Conservation (phyloP, 1,140 invertebrate genomes). For the Spodoptera litura region DNA sequence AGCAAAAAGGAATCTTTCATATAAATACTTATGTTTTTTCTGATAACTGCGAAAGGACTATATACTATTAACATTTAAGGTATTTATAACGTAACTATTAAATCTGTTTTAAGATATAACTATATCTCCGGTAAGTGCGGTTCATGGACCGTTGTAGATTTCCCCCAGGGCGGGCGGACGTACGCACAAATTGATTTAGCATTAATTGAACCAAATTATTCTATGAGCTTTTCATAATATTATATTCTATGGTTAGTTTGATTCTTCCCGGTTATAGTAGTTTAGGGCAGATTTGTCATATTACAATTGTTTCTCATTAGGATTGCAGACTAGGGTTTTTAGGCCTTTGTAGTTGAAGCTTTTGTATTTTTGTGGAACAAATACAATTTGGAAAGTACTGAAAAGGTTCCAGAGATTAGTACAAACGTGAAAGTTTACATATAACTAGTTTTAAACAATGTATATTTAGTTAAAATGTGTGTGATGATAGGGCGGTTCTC, state of each 20-base stretch:
- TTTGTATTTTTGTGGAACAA: no score
- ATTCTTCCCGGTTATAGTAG: no score
- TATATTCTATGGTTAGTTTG: no score
- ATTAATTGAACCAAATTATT: slow-evolving; percentile 4
- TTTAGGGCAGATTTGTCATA: no score
- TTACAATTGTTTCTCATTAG: no score
- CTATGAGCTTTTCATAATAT: no score
- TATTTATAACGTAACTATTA: neutral
- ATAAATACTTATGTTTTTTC: no score
- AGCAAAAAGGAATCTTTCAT: no score
- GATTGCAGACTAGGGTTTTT: no score
- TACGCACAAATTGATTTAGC: slow-evolving; percentile 18
- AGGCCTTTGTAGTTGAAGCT: no score
- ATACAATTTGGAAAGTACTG: neutral
- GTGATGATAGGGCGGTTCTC: slow-evolving; percentile 46
- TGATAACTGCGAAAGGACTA: no score
- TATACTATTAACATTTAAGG: neutral
- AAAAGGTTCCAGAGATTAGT: slow-evolving; percentile 15
- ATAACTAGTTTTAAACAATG: slow-evolving; percentile 38
- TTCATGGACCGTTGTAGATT: neutral
- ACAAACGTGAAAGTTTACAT: slow-evolving; percentile 38
- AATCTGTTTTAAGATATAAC: slow-evolving; percentile 26
- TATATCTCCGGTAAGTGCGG: neutral
- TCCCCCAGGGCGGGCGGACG: neutral
- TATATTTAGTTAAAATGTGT: slow-evolving; percentile 46